Conservation (phyloP, 2,797 vertebrate species). For the Urophycis tenuis region DNA sequence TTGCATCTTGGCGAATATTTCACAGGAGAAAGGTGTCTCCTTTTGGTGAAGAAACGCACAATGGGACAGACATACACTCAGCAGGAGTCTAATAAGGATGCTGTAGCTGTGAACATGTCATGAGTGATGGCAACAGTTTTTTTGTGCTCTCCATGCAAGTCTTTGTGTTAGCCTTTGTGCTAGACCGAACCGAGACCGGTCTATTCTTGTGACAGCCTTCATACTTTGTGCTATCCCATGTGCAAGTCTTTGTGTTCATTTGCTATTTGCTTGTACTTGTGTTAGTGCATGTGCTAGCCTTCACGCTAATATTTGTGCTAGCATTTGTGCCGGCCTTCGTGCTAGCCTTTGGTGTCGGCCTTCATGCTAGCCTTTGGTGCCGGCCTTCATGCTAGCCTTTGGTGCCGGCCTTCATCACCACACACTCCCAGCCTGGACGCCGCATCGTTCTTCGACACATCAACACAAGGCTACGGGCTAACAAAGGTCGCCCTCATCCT, state of each 20-base stretch:
- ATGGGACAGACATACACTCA: too few relatives aligned
- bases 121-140: neutral
- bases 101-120: neutral
- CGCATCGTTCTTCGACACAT: too few relatives aligned
- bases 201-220: neutral
- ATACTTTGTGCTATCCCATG: neutral
- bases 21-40: too few relatives aligned
- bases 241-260: neutral
- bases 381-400: neutral
- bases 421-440: neutral
- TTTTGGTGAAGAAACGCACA: too few relatives aligned
- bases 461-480: constrained; percentile 26
- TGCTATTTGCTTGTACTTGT: too few relatives aligned
- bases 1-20: neutral
- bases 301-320: too few relatives aligned
- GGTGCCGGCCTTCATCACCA: neutral
- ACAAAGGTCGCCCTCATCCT: constrained; percentile 53
- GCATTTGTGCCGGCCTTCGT: neutral
- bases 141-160: neutral
- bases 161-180: neutral
- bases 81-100: neutral
- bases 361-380: neutral
- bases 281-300: too few relatives aligned
- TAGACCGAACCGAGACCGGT: too few relatives aligned
- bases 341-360: neutral